Evolutionary conservation across 1,140 invertebrate species (phyloP), one percentile per base, ranked within the genome.

Genomic region (Atta texana): DNA sequence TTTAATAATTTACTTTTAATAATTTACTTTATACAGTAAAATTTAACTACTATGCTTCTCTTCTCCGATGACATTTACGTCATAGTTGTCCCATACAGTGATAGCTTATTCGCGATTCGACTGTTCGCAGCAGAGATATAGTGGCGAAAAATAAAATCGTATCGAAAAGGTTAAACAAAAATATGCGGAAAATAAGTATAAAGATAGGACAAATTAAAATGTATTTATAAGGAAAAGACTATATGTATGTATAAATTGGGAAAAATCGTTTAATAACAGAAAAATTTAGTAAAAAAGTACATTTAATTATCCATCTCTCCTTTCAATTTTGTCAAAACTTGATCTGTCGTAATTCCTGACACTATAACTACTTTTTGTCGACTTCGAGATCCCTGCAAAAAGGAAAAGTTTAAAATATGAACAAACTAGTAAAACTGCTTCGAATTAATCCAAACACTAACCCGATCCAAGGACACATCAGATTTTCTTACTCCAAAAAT

Each of bases 401-500:
- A n/a, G 12, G 4, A 16, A 91, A 92, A 77, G 16, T 86, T 74
- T 24, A 61, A 61, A 75, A 51, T 18, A 57, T 53, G 12, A n/a
- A 86, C 6, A 3, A 28, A 7, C 12, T 31, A 68, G 39, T 34
- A 55, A 53, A 12, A 44, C 21, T 10, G 0, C 39, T 21, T 55
- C 3, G 8, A 28, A 31, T 24, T 28, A 59, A 51, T 6, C 12
- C 61, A 34, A 71, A 24, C 76, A 93, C 94, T 92, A 92, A 97
- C 97, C 93, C 95, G 96, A 61, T 97, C 96, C 55, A 98, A 92
- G 1, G 94, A 94, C 1, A 98, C 95, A 84, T 97, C 96, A 84
- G 96, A 97, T 94, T 98, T 98, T 87, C 96, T 96, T 0, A 98
- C 88, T 21, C 96, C 96, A 12, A 98, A 93, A 44, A 97, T 91